Conservation (phyloP, 2,113 vertebrate species). For the Podarcis muralis region DNA sequence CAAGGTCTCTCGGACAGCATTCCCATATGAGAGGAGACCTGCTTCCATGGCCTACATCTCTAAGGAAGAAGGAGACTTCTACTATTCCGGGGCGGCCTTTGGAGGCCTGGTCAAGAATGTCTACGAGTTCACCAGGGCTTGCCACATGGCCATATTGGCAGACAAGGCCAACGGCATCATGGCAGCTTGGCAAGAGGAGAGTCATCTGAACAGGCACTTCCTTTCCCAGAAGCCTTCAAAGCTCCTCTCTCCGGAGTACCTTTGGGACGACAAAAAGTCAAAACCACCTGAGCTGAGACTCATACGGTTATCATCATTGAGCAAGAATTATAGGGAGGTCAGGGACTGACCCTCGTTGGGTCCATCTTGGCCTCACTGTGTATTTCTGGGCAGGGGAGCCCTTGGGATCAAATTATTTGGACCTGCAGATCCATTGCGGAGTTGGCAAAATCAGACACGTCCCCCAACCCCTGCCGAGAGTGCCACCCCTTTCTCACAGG, state of each 20-base stretch:
- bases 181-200: conserved; percentile 83
- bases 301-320: conserved; percentile 69
- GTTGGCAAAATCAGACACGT: not conserved
- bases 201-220: conserved; percentile 80
- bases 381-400: not conserved
- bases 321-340: conserved; percentile 66
- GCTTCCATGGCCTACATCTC: conserved; percentile 72
- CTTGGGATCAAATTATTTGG: not conserved
- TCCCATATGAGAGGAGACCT: conserved; percentile 76
- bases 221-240: conserved; percentile 78
- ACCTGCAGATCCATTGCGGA: not conserved
- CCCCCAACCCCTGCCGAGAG: too few relatives aligned
- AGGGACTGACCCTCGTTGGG: conserved; percentile 30
- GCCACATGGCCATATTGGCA: conserved; percentile 68
- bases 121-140: conserved; percentile 66
- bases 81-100: conserved; percentile 75
- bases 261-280: conserved; percentile 77
- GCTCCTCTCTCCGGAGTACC: conserved; percentile 80
- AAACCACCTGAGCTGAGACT: conserved; percentile 63
- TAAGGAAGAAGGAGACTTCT: conserved; percentile 77
- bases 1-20: conserved; percentile 1
- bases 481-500: too few relatives aligned
- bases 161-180: conserved; percentile 74
- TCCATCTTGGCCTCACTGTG: not conserved
- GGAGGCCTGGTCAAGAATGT: conserved; percentile 70